Conservation (phyloP, 2,797 vertebrate genomes). For the Cossypha niveicapilla region DNA sequence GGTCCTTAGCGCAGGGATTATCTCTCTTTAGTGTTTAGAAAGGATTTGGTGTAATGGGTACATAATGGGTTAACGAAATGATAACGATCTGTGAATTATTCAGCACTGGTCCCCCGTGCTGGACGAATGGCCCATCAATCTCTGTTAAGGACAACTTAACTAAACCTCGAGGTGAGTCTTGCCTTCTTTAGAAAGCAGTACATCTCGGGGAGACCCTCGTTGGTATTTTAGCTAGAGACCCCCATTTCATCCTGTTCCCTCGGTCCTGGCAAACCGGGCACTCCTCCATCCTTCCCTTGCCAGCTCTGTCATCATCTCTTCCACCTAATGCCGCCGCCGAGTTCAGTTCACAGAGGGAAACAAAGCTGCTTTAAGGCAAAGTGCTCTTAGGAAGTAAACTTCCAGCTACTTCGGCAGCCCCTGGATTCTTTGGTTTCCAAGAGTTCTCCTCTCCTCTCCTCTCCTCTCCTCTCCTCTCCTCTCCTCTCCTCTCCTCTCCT, state of each 20-base stretch:
- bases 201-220: accelerated
- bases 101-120: not conserved
- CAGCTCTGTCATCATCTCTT: not conserved
- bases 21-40: not conserved
- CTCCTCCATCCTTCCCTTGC: not conserved
- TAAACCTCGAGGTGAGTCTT: not conserved
- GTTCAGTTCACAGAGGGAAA: not conserved
- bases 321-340: not conserved
- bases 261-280: accelerated
- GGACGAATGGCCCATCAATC: not conserved
- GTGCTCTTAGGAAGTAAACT: not conserved
- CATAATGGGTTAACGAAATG: not conserved
- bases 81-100: not conserved
- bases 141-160: not conserved
- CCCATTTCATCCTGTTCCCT: not conserved
- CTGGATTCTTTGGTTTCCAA: not conserved
- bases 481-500: not conserved
- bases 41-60: not conserved
- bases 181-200: not conserved
- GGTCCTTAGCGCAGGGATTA: not conserved
- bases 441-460: not conserved
- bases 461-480: not conserved
- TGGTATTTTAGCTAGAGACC: not conserved
- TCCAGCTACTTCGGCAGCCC: not conserved
- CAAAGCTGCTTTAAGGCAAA: not conserved